Base-by-base conservation (phyloP, 2,113 vertebrate genomes). In the Bubo bubo region DNA sequence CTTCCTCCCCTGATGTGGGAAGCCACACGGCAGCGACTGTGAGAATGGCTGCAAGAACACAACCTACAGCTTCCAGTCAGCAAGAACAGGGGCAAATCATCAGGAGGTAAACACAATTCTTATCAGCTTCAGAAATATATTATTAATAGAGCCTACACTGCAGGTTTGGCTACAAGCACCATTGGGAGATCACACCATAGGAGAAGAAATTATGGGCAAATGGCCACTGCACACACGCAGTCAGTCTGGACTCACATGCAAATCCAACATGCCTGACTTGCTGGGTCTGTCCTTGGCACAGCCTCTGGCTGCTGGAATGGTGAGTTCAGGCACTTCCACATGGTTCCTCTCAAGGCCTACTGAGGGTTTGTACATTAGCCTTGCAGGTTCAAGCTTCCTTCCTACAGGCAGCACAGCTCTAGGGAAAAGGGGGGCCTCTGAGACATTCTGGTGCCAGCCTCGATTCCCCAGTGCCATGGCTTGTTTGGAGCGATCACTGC, bases 391-490 rank as follows among this genome's bases (percentile, higher is more conserved):
- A 71, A 52, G 14, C 16, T 79, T 91, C 76, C 34, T 68, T 64
- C 34, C 45, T 64, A 16, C 14, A 52, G 59, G 45, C 9, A 35
- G 76, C 37, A 58, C 24, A 64, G 41, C 26, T 67, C 14, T 55
- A 71, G 35, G 12, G 35, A 17, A 4, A 53, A 32, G 15, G 1
- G 15, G 9, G 5, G 0, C 32, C 86, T 87, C 41, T 0, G 0
- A 77, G 50, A 35, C 0, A 0, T 22, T 47, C 45, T 53, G 3
- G 2, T 93, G 74, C 20, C n/a, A 62, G 12, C 43, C 77, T 58
- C 10, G 3, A 35, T 71, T 55, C 21, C 10, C 50, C 32, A 45
- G 19, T 70, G 70, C 37, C 5, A 2, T 2, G 14, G 39, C 41
- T 80, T 52, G 30, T 71, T 80, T 66, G 83, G 50, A 75, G 14